Percentiles rank a stretch among this genome's conserved stretches.
phyloP scores from a whole-genome alignment of 2,113 vertebrate species.

The Malurus cyaneus region DNA sequence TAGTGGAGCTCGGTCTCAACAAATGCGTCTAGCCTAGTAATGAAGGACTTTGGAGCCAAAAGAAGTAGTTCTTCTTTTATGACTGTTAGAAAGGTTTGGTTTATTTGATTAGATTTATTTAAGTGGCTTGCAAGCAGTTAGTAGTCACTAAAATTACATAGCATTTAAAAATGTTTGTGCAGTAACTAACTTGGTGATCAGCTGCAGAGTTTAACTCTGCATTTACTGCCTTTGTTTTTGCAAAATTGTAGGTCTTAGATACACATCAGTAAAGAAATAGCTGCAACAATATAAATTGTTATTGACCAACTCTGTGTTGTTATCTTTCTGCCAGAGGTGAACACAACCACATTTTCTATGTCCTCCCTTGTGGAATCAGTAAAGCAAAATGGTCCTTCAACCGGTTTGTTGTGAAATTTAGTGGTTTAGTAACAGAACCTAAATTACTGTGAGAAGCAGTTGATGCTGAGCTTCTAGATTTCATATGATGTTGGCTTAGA shows the following conservation, averaged over 20 bases:
- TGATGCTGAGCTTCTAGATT: neutral
- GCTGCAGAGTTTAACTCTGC: neutral
- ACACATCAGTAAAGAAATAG: neutral
- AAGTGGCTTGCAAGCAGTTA: neutral
- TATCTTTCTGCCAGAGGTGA: neutral
- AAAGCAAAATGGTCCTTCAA: neutral
- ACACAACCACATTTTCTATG: neutral
- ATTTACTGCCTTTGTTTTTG: neutral
- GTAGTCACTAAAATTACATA: neutral
- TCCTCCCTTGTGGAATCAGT: neutral
- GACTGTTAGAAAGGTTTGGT: neutral
- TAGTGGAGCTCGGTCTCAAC: neutral
- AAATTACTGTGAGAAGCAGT: neutral
- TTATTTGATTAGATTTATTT: neutral
- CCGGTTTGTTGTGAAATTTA: neutral
- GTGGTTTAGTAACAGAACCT: neutral
- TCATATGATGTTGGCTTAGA: neutral
- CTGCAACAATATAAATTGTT: neutral
- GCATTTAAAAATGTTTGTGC: neutral
- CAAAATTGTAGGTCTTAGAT: neutral
- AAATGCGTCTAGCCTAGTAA: neutral
- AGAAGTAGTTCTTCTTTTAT: neutral
- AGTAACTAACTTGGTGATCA: neutral
- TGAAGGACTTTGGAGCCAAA: neutral
- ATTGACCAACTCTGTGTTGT: neutral